A percentile compares a stretch with the other conserved stretches of the same genome.
Conservation (phyloP, 1,140 invertebrate genomes). For the Protaetia brevitarsis region DNA sequence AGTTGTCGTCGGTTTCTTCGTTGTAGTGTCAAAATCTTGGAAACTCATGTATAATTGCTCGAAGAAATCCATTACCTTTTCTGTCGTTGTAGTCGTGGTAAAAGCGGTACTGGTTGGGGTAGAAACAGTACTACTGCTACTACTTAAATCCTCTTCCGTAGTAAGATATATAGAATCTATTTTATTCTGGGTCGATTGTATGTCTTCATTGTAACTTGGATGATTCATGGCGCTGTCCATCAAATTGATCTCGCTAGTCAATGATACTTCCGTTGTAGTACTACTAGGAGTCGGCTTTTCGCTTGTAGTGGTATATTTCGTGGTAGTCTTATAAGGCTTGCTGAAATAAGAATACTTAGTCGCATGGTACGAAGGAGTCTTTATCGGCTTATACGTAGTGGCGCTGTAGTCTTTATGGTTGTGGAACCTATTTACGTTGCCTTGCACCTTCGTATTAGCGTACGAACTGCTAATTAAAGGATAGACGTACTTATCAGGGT, state of each 20-base stretch:
- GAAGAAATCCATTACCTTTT: slow-evolving; percentile 42
- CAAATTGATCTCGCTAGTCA: slow-evolving; percentile 33
- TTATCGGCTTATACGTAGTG: slow-evolving; percentile 46
- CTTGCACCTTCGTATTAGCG: slow-evolving; percentile 69
- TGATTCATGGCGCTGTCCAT: slow-evolving; percentile 42
- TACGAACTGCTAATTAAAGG: slow-evolving; percentile 69
- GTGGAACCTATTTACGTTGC: slow-evolving; percentile 60
- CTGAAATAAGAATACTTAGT: slow-evolving; percentile 24
- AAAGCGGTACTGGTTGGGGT: background rate
- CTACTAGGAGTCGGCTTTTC: slow-evolving; percentile 44
- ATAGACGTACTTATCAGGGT: slow-evolving; percentile 62
- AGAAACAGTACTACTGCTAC: slow-evolving; percentile 27
- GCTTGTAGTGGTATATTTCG: slow-evolving; percentile 33
- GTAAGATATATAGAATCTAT: slow-evolving; percentile 33
- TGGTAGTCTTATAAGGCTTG: background rate
- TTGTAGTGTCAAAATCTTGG: slow-evolving; percentile 38
- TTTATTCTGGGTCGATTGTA: slow-evolving; percentile 17
- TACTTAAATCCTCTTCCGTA: slow-evolving; percentile 26
- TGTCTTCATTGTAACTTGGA: slow-evolving; percentile 41
- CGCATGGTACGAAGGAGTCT: slow-evolving; percentile 42
- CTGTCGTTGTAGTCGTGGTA: slow-evolving; percentile 38
- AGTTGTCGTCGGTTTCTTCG: slow-evolving; percentile 24
- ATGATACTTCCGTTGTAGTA: slow-evolving; percentile 39
- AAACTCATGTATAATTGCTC: slow-evolving; percentile 47
- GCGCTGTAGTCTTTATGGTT: slow-evolving; percentile 60